These are phyloP conservation scores for Melitaea cinxia DNA, from an alignment of 1,140 invertebrate genomes.

Conservation along the genomic window DNA sequence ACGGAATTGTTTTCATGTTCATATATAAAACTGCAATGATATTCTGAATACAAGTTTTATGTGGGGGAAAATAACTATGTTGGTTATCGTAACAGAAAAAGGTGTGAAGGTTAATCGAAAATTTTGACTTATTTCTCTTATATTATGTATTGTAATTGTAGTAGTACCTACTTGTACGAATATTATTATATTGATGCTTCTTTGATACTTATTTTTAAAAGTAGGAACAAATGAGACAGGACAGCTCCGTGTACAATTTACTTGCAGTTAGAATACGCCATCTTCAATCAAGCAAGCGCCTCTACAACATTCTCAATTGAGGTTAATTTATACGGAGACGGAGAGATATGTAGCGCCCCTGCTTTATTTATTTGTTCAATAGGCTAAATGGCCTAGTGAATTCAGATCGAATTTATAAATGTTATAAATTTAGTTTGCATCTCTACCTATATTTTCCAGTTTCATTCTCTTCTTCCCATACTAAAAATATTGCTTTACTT, in stretches of 20 bases:
- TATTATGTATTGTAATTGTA: no score
- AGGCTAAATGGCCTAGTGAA: constrained; percentile 71
- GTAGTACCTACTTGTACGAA: no score
- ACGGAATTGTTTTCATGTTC: no score
- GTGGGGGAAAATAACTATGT: no score
- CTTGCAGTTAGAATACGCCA: constrained; percentile 56
- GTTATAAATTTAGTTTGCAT: constrained; percentile 17
- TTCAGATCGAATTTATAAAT: constrained; percentile 56
- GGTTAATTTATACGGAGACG: constrained; percentile 78
- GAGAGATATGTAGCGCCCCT: constrained; percentile 74
- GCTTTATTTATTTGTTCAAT: constrained; percentile 77
- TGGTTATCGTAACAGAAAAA: no score
- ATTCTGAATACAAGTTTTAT: no score
- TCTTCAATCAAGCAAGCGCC: constrained; percentile 78
- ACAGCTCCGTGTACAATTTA: constrained; percentile 53
- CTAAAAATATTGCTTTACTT: no score
- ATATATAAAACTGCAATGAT: no score
- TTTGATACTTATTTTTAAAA: constrained; percentile 31
- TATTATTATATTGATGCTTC: no score
- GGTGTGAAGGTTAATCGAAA: no score
- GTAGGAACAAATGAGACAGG: constrained; percentile 53
- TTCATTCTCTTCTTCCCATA: not conserved
- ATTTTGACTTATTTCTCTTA: no score
- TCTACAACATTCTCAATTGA: constrained; percentile 75
- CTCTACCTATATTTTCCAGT: not conserved